Evolutionary conservation across 2,888 invertebrate species (phyloP).

Genomic region (Cheilosia scutellata): DNA sequence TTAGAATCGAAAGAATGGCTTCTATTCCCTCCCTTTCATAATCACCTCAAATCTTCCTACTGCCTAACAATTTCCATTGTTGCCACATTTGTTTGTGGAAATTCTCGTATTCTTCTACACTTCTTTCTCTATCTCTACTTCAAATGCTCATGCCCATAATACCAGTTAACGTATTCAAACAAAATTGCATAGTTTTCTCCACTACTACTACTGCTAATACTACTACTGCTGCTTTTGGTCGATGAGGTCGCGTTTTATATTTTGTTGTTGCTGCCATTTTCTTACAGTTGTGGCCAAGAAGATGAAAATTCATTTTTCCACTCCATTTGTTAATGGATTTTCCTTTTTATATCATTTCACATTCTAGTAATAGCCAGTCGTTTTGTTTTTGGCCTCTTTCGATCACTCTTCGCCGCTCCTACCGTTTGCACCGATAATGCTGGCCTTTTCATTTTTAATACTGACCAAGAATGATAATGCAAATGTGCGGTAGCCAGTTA

Average conservation of each 20-base stretch:
- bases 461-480: slow-evolving; percentile 67
- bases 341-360: slow-evolving; percentile 58
- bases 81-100: slow-evolving; percentile 58
- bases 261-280: neutral
- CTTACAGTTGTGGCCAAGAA: neutral
- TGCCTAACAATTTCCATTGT: slow-evolving; percentile 38
- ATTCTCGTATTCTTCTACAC: slow-evolving; percentile 31
- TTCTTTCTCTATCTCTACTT: slow-evolving; percentile 20
- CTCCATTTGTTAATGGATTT: slow-evolving; percentile 62
- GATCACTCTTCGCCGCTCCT: slow-evolving; percentile 9
- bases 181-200: slow-evolving; percentile 36
- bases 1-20: neutral
- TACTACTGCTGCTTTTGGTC: neutral
- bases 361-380: slow-evolving; percentile 33
- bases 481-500: slow-evolving; percentile 77
- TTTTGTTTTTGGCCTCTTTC: slow-evolving; percentile 29
- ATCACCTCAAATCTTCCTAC: neutral
- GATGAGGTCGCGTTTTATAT: neutral
- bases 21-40: slow-evolving; percentile 36
- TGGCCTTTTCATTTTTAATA: slow-evolving; percentile 68
- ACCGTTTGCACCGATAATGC: slow-evolving; percentile 43
- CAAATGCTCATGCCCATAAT: slow-evolving; percentile 50
- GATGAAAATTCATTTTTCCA: slow-evolving; percentile 65
- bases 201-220: slow-evolving; percentile 12
- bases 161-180: slow-evolving; percentile 51